These are phyloP conservation scores for Jacana jacana DNA, from an alignment of 2,113 vertebrate species.

Conservation along the genomic window DNA sequence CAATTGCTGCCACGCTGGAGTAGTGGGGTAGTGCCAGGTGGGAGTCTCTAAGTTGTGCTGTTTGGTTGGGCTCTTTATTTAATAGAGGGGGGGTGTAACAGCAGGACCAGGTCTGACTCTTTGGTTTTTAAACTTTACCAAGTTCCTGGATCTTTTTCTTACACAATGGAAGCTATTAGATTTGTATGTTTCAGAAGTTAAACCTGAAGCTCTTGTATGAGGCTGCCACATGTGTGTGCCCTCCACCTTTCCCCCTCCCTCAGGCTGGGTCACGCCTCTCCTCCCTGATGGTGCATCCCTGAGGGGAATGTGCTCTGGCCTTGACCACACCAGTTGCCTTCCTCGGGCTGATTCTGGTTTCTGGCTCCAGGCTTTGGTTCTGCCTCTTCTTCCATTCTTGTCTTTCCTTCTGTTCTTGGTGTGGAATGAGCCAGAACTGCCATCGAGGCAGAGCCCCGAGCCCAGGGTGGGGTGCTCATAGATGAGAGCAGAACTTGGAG, in stretches of 20 bases:
- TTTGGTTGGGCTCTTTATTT: neutral
- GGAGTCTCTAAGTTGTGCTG: neutral
- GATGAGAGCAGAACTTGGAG: no score
- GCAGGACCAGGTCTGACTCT: neutral
- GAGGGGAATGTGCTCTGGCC: rapidly evolving
- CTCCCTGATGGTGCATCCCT: neutral
- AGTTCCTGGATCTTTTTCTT: neutral
- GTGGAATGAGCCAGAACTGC: neutral
- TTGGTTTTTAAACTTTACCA: neutral
- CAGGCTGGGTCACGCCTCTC: neutral
- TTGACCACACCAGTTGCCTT: rapidly evolving
- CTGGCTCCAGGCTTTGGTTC: neutral
- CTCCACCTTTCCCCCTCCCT: rapidly evolving
- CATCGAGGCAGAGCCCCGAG: neutral
- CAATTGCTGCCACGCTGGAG: neutral
- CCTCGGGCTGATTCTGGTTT: neutral
- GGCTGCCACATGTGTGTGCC: neutral
- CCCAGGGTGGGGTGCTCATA: neutral
- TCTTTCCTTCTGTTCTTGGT: neutral
- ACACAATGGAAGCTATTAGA: neutral
- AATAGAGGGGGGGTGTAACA: neutral
- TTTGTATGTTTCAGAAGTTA: neutral
- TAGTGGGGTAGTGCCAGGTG: neutral
- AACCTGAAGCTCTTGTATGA: neutral
- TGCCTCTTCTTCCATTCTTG: no score